Evolutionary conservation across 2,888 invertebrate species (phyloP).

Genomic region (Furcula furcula): DNA sequence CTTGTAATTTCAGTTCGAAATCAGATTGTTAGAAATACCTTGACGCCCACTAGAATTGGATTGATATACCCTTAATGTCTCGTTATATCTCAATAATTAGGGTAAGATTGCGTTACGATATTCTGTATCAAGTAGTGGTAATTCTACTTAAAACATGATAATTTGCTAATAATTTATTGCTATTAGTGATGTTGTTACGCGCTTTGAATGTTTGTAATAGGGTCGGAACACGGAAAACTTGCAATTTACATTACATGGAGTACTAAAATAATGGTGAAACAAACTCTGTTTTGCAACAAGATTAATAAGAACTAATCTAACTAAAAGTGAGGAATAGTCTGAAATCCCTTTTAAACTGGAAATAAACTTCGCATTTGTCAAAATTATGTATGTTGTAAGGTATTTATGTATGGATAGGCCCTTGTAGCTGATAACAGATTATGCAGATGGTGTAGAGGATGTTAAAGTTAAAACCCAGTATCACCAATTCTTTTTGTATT

Average conservation of each 20-base stretch:
- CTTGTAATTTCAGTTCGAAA: conserved; percentile 9
- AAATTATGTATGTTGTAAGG: too few species aligned
- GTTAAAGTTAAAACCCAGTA: too few species aligned
- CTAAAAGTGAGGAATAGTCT: too few species aligned
- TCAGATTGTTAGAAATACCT: conserved; percentile 21
- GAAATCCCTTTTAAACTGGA: too few species aligned
- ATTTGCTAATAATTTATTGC: conserved; percentile 14
- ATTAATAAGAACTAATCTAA: too few species aligned
- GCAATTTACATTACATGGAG: neutral
- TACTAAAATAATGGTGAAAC: too few species aligned
- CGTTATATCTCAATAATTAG: conserved; percentile 26
- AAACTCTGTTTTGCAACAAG: too few species aligned
- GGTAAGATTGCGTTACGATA: conserved; percentile 23
- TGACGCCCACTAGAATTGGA: conserved; percentile 30
- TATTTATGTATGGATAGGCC: too few species aligned
- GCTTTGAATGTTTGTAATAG: neutral
- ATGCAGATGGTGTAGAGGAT: too few species aligned
- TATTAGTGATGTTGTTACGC: conserved; percentile 1
- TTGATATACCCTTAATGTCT: conserved; percentile 19
- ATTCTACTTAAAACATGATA: conserved; percentile 8
- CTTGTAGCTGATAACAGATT: too few species aligned
- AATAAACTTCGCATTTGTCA: too few species aligned
- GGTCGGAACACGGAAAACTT: neutral
- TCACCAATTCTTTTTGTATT: too few species aligned
- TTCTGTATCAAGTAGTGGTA: conserved; percentile 22